Evolutionary conservation across 2,888 invertebrate genomes (phyloP).

Genomic region (Chymomyza fuscimana): DNA sequence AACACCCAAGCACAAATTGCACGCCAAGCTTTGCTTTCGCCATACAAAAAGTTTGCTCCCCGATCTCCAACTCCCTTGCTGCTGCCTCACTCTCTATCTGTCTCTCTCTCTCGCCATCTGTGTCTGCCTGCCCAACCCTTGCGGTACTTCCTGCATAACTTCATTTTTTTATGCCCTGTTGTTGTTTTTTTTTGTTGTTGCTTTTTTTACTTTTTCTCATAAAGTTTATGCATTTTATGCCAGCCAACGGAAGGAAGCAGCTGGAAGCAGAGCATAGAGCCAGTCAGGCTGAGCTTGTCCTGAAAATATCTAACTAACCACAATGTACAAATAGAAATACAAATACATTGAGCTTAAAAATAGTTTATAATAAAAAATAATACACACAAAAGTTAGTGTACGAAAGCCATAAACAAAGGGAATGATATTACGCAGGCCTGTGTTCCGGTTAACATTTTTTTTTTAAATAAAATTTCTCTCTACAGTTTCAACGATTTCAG

Average conservation of each 20-base stretch:
- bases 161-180: not conserved
- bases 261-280: not conserved
- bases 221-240: constrained; percentile 4
- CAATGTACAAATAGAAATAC: not conserved
- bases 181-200: not conserved
- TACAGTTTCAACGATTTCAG: too few species aligned
- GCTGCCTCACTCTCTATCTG: not conserved
- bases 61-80: not conserved
- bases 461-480: too few species aligned
- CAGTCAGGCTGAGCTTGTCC: not conserved
- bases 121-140: not conserved
- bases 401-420: not conserved
- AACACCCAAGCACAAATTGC: not conserved
- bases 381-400: constrained; percentile 9
- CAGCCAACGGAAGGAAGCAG: not conserved
- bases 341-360: constrained; percentile 32
- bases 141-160: not conserved
- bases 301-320: not conserved
- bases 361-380: constrained; percentile 39
- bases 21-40: not conserved
- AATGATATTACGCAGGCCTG: not conserved
- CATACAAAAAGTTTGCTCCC: not conserved
- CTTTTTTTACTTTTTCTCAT: not conserved
- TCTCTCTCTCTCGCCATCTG: too few species aligned
- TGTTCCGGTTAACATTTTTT: too few species aligned